Percentiles rank a stretch among this genome's conserved stretches.
phyloP scores from a whole-genome alignment of 2,888 invertebrate genomes.

The Scaptodrosophila latifasciaeformis region DNA sequence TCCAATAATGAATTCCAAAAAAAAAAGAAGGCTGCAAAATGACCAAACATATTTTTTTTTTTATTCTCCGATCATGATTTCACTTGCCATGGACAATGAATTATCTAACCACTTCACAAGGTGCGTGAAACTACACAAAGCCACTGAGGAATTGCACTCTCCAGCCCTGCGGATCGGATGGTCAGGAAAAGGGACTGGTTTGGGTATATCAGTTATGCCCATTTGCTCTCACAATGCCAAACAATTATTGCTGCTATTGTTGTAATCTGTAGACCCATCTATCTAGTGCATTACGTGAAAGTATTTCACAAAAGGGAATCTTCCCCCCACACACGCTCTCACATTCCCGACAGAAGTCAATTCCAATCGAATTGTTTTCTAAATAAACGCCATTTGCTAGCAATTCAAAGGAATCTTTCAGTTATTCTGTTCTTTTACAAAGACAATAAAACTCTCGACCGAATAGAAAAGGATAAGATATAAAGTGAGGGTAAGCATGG shows the following conservation, averaged over 20 bases:
- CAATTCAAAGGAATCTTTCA: conserved; percentile 9
- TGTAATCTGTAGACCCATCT: conserved; percentile 33
- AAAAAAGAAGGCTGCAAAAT: conserved; percentile 45
- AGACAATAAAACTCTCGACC: conserved; percentile 17
- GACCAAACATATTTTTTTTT: conserved; percentile 53
- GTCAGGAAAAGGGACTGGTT: conserved; percentile 28
- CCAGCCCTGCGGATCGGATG: conserved; percentile 36
- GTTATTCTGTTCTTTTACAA: too few relatives aligned
- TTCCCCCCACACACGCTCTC: neutral
- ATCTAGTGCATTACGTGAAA: conserved; percentile 46
- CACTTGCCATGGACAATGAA: conserved; percentile 65
- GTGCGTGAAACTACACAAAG: conserved; percentile 55
- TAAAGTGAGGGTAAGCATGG: too few relatives aligned
- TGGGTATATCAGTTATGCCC: conserved; percentile 6
- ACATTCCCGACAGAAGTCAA: conserved; percentile 71
- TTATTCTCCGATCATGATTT: conserved; percentile 5
- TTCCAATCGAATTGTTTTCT: conserved; percentile 70
- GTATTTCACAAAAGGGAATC: conserved; percentile 27
- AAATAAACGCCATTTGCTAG: conserved; percentile 41
- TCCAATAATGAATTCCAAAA: too few relatives aligned
- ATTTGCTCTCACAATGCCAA: conserved; percentile 47
- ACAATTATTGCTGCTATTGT: conserved; percentile 62
- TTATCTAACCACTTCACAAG: conserved; percentile 68
- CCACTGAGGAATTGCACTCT: conserved; percentile 57
- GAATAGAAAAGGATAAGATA: conserved; percentile 13